These are phyloP conservation scores for Chrysolophus pictus DNA, from an alignment of 2,797 vertebrate genomes.

Conservation along the genomic window DNA sequence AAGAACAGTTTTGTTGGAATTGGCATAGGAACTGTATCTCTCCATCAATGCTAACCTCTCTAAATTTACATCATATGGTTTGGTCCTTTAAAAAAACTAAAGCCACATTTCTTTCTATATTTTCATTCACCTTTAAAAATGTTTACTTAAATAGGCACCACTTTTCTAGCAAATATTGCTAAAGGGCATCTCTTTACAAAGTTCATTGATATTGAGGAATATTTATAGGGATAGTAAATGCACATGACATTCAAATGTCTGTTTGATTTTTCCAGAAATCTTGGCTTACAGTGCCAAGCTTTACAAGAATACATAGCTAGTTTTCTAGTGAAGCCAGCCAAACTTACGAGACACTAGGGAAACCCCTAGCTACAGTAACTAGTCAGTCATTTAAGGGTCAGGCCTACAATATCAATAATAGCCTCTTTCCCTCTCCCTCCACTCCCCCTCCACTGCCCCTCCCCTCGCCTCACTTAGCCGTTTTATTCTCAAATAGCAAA, in stretches of 20 bases:
- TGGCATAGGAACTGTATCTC: not conserved
- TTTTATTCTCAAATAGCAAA: not conserved
- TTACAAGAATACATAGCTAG: constrained; percentile 28
- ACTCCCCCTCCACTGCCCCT: not conserved
- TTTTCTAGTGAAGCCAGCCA: constrained; percentile 43
- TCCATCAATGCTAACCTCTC: not conserved
- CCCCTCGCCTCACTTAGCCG: not conserved
- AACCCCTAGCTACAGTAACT: not conserved
- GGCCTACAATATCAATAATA: not conserved
- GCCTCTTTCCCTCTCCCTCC: not conserved
- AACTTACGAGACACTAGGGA: not conserved
- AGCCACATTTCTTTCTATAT: not conserved
- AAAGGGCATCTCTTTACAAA: constrained; percentile 17
- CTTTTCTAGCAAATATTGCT: not conserved
- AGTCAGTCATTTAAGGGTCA: not conserved
- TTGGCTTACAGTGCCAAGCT: constrained; percentile 22
- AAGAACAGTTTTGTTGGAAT: not conserved
- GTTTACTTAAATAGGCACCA: not conserved
- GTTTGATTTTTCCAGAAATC: constrained; percentile 28
- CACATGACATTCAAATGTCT: constrained; percentile 45
- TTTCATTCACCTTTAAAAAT: not conserved
- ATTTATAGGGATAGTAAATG: constrained; percentile 56
- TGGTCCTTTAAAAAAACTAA: not conserved
- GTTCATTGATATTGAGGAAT: constrained; percentile 37
- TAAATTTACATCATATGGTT: not conserved